phyloP scores from a whole-genome alignment of 1,140 invertebrate species.

The Magallana ariakensis region DNA sequence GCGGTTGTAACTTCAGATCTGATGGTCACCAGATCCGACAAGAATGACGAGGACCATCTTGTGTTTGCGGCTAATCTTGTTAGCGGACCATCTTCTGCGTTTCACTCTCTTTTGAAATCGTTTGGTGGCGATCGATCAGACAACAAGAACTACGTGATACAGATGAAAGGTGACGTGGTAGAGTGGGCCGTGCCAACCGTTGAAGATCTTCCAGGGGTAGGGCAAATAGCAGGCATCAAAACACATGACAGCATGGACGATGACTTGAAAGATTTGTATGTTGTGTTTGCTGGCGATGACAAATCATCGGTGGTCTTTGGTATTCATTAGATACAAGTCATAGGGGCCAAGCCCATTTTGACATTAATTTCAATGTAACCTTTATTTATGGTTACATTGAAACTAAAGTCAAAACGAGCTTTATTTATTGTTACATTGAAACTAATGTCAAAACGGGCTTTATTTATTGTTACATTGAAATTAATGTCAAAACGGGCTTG shows the following conservation, averaged over 20 bases:
- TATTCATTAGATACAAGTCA: neutral
- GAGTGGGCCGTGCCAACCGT: conserved; percentile 58
- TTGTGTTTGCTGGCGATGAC: conserved; percentile 7
- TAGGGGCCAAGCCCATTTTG: too few relatives aligned
- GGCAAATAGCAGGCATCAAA: conserved; percentile 61
- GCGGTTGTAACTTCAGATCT: conserved; percentile 61
- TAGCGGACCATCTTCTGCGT: neutral
- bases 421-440: too few relatives aligned
- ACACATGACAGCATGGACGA: neutral
- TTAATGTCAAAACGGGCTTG: too few relatives aligned
- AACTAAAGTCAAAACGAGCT: too few relatives aligned
- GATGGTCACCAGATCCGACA: conserved; percentile 39
- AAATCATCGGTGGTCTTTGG: conserved; percentile 13
- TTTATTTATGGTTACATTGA: too few relatives aligned
- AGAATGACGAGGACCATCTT: conserved; percentile 16
- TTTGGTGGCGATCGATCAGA: neutral
- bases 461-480: too few relatives aligned
- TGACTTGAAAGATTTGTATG: conserved; percentile 4
- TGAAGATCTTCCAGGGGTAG: conserved; percentile 51
- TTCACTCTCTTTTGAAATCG: neutral
- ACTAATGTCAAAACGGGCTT: too few relatives aligned
- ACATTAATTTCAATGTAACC: too few relatives aligned
- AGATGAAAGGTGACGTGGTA: conserved; percentile 18
- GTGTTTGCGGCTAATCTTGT: neutral
- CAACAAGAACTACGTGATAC: conserved; percentile 35